phyloP scores from a whole-genome alignment of 2,113 vertebrate genomes.

The Nerophis lumbriciformis region DNA sequence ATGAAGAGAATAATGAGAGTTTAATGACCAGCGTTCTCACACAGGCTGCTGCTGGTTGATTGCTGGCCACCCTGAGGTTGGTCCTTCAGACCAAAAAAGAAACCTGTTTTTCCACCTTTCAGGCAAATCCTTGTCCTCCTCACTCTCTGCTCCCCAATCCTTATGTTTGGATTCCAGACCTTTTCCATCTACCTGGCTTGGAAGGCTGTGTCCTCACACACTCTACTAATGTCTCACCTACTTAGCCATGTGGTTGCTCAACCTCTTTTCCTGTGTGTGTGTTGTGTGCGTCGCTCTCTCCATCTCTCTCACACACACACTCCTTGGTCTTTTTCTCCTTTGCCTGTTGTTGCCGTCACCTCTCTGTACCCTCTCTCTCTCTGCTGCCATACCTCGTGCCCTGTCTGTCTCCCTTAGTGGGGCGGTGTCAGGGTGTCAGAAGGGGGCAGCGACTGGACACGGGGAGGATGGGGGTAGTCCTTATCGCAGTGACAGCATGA shows the following conservation, averaged over 20 bases:
- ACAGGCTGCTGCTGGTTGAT: conserved; percentile 35
- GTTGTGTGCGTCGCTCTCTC: conserved; percentile 36
- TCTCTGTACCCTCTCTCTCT: conserved; percentile 44
- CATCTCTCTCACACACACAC: conserved; percentile 37
- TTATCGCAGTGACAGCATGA: conserved; percentile 85
- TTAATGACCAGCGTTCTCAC: conserved; percentile 24
- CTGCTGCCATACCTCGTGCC: conserved; percentile 55
- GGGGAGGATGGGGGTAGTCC: conserved; percentile 79
- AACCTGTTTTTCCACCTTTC: conserved; percentile 55
- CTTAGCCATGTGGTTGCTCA: conserved; percentile 53
- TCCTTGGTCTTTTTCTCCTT: conserved; percentile 58
- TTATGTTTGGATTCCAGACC: conserved; percentile 45
- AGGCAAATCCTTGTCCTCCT: conserved; percentile 53
- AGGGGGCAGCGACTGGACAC: conserved; percentile 81
- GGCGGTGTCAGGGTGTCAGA: conserved; percentile 87
- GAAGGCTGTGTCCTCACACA: conserved; percentile 47
- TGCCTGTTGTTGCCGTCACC: conserved; percentile 44
- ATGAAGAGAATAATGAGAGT: conserved; percentile 29
- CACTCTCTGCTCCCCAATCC: conserved; percentile 35
- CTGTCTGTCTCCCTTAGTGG: conserved; percentile 79
- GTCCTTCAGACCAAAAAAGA: conserved; percentile 38
- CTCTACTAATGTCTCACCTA: conserved; percentile 52
- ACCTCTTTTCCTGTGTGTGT: conserved; percentile 42
- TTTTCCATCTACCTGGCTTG: conserved; percentile 50
- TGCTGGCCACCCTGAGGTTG: conserved; percentile 38